Evolutionary conservation across 2,797 vertebrate species (phyloP), one percentile per base, ranked within the genome.

Genomic region (Tachyglossus aculeatus): DNA sequence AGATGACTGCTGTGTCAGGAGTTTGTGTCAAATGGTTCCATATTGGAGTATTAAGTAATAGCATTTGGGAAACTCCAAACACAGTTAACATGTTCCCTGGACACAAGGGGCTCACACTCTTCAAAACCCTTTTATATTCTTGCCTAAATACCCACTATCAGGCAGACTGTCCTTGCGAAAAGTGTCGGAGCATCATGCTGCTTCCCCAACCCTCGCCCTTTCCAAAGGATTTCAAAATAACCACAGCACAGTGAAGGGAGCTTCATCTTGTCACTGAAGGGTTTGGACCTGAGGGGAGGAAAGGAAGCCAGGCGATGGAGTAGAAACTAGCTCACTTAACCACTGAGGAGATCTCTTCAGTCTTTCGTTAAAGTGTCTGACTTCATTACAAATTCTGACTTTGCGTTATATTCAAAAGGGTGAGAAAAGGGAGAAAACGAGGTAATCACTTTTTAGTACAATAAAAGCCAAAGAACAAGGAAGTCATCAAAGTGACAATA

Each of bases 101-200:
- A n/a, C n/a, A n/a, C n/a, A n/a, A n/a, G n/a, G n/a, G n/a, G n/a
- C n/a, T n/a, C n/a, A n/a, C n/a, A n/a, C n/a, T n/a, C n/a, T 21
- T 32, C 14, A 31, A 21, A n/a, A 32, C 19, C 18, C 10, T 19
- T n/a, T 47, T n/a, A 51, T 33, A 31, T 51, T 33, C 18, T 33
- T 33, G 13, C 16, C 56, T 43, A 11, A 47, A 19, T 67, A 41
- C 76, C 70, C 55, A 64, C 63, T 22, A 52, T 31, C 43, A 50
- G 77, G 61, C 48, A 74, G 77, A 33, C 52, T 66, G 39, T 45
- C 77, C 43, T 59, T 72, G 77, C 79, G 66, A 65, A 66, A 81
- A 69, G 72, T 84, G 58, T 27, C 66, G 61, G 59, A 61, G 65
- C 5, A 76, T 78, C 66, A 74, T 44, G 57, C 29, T 41, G 21